Conservation (phyloP, 2,113 vertebrate genomes). For the Ptilorrhoa leucosticta region DNA sequence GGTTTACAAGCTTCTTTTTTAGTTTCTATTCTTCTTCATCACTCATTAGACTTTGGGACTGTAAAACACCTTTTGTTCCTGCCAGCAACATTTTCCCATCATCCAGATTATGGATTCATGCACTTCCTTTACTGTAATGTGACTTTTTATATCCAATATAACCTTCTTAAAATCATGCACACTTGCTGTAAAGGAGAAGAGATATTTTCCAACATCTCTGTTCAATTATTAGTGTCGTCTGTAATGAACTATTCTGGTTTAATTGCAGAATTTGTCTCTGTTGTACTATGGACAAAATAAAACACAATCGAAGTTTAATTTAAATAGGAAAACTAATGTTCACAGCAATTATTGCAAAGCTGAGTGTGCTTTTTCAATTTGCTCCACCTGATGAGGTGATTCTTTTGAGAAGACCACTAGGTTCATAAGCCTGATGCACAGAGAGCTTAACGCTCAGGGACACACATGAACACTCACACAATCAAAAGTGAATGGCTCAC, state of each 20-base stretch:
- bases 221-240: conserved; percentile 56
- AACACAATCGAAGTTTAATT: conserved; percentile 57
- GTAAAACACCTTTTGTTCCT: not conserved
- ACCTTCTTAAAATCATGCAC: not conserved
- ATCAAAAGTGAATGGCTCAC: not conserved
- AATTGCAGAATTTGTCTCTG: conserved; percentile 61
- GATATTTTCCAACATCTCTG: conserved; percentile 33
- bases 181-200: not conserved
- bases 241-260: conserved; percentile 59
- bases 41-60: not conserved
- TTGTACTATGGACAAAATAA: conserved; percentile 65
- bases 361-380: conserved; percentile 63
- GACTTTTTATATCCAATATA: not conserved
- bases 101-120: conserved; percentile 13
- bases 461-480: conserved; percentile 27
- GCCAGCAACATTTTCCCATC: not conserved
- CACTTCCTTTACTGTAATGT: not conserved
- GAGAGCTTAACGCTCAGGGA: conserved; percentile 47
- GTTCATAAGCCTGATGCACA: conserved; percentile 50
- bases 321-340: conserved; percentile 56
- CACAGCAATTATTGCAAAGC: conserved; percentile 46
- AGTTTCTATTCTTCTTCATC: not conserved
- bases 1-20: not conserved
- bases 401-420: conserved; percentile 63
- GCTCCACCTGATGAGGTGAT: conserved; percentile 57